These are phyloP conservation scores for Bradypus variegatus DNA, from an alignment of 2,797 vertebrate species.

Conservation along the genomic window DNA sequence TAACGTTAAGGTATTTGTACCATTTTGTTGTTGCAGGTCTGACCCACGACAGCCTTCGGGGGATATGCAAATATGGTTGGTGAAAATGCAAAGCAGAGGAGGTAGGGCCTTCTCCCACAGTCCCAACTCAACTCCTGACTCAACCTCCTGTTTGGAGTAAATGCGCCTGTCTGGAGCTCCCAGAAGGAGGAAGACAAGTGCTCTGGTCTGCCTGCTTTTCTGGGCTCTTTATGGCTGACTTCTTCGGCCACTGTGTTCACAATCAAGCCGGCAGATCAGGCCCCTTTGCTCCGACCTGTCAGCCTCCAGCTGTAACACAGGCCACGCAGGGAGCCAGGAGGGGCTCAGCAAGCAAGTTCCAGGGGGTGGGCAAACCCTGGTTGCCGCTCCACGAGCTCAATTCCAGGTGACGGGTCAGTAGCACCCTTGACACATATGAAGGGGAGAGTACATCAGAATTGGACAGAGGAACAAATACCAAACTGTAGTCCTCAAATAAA, in stretches of 20 bases:
- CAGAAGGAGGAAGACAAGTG: slow-evolving; percentile 21
- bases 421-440: background rate
- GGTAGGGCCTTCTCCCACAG: background rate
- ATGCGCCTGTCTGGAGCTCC: background rate
- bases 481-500: slow-evolving; percentile 37
- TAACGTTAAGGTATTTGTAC: background rate
- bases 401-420: background rate
- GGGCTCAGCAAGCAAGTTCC: background rate
- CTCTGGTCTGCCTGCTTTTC: slow-evolving; percentile 25
- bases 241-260: background rate
- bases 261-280: background rate
- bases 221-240: background rate
- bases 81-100: background rate
- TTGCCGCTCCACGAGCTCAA: background rate
- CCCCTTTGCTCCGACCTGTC: background rate
- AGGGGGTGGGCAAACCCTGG: background rate
- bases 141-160: background rate
- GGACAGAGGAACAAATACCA: background rate
- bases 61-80: background rate
- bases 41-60: background rate
- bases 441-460: background rate
- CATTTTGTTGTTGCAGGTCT: background rate
- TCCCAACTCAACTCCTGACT: background rate
- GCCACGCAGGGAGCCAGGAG: background rate
- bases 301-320: background rate